Base-by-base conservation (phyloP, 2,888 invertebrate species). In the Bimastos eiseni region DNA sequence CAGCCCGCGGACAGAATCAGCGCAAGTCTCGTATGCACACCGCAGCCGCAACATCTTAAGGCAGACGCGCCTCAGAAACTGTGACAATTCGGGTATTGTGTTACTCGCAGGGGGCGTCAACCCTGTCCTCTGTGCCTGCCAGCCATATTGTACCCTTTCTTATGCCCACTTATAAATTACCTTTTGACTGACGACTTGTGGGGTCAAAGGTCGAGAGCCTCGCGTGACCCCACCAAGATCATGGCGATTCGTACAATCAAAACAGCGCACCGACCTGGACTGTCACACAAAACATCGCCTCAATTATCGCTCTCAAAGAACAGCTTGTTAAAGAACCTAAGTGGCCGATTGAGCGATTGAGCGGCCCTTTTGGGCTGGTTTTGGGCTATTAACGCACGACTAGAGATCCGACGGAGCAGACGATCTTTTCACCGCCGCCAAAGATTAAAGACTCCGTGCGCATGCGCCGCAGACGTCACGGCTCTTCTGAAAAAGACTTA, bases 161-260 rank as follows among this genome's bases (percentile, higher is more conserved):
- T 17, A 33, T n/a, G 70, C 36, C 36, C 33, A 86, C 86, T 86
- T 86, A 37, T 86, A 86, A 86, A 86, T 86, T 86, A 86, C 34
- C 86, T 37, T 86, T 86, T 86, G 86, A 86, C 86, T 86, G 86
- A 86, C 86, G 86, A 86, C 86, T 86, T 86, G 36, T 34, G 36
- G 34, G 86, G 86, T 86, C 86, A 86, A 19, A 86, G 86, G 86
- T 86, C 86, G 34, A 21, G 86, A 17, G 34, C 86, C 86, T 37
- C 21, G 86, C 86, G 86, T 86, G 86, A 86, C 86, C 86, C 86
- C 86, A 5, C 36, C 34, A 36, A 37, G 36, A 86, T 36, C n/a
- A 34, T 33, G 86, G 37, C 86, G 34, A 34, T 37, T 5, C 36
- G 37, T 86, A 36, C 86, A 86, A 86, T 86, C 36, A 86, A 86